Evolutionary conservation across 2,888 invertebrate species (phyloP).

Genomic region (Leucania comma): DNA sequence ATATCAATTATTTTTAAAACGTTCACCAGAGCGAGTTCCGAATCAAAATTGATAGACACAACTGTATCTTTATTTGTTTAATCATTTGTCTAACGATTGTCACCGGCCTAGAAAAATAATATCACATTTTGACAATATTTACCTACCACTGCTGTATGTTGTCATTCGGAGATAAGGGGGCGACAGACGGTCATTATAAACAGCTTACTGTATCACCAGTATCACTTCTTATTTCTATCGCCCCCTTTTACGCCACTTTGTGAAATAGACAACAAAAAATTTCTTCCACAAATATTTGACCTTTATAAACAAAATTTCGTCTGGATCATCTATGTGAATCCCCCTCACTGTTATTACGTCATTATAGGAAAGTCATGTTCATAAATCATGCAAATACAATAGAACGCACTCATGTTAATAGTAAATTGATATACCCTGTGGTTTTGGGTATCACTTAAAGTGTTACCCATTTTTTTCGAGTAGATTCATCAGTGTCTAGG

Average conservation of each 20-base stretch:
- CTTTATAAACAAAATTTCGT: slow-evolving; percentile 2
- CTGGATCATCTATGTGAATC: neutral
- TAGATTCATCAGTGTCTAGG: too few relatives aligned
- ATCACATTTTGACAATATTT: slow-evolving; percentile 35
- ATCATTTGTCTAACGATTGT: slow-evolving; percentile 7
- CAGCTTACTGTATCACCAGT: slow-evolving; percentile 21
- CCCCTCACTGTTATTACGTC: slow-evolving; percentile 3
- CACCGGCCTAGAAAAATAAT: slow-evolving; percentile 49
- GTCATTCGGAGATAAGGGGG: slow-evolving; percentile 34
- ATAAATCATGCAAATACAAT: neutral
- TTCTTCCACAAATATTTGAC: neutral
- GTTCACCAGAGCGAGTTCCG: neutral
- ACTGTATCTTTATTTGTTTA: neutral
- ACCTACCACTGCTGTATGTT: slow-evolving; percentile 36
- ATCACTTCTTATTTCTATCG: slow-evolving; percentile 2
- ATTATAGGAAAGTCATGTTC: neutral
- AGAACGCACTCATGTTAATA: neutral
- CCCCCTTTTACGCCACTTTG: slow-evolving; percentile 13
- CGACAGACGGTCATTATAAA: slow-evolving; percentile 51
- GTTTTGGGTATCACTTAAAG: neutral
- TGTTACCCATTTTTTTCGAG: neutral
- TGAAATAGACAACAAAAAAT: slow-evolving; percentile 33
- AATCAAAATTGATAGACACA: neutral
- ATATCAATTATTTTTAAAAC: neutral
- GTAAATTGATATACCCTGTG: neutral